Percentiles rank a stretch among this genome's conserved stretches.
Evolutionary conservation across 2,113 vertebrate species (phyloP).

Genomic region (Pelvicachromis taeniatus): DNA sequence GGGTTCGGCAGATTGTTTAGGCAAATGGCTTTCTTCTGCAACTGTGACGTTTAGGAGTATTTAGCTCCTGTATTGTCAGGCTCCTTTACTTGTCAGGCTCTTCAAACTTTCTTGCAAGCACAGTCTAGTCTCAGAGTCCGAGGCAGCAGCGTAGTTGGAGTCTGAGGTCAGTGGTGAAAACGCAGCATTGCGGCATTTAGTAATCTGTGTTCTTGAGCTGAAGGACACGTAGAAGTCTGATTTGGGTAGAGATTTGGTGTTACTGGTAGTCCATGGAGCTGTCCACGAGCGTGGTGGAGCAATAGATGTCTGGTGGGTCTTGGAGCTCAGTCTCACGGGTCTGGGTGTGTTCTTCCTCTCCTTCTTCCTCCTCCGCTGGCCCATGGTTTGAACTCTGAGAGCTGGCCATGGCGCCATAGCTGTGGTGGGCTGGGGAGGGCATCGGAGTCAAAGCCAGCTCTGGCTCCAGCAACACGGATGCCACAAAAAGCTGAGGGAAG

Average conservation of each 20-base stretch:
- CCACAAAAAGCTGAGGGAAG: conserved; percentile 85
- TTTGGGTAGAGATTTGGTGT: conserved; percentile 2
- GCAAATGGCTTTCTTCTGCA: not conserved
- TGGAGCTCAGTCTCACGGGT: conserved; percentile 81
- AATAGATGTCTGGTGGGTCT: conserved; percentile 70
- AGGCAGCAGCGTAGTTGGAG: conserved; percentile 56
- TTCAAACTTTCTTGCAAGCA: not conserved
- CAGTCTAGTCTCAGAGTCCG: conserved; percentile 18
- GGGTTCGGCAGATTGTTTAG: conserved; percentile 2
- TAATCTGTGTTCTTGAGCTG: conserved; percentile 42
- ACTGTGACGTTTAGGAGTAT: not conserved
- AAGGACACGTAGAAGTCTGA: conserved; percentile 36
- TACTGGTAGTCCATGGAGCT: conserved; percentile 80
- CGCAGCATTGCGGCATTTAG: conserved; percentile 55
- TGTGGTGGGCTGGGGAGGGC: conserved; percentile 88
- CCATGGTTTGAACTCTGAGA: conserved; percentile 74
- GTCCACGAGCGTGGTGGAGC: conserved; percentile 79
- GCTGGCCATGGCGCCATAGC: conserved; percentile 88
- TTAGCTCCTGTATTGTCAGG: not conserved
- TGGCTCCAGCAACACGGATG: conserved; percentile 88
- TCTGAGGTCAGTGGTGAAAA: conserved; percentile 51
- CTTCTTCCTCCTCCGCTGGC: conserved; percentile 58
- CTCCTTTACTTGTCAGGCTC: not conserved
- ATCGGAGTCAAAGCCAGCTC: conserved; percentile 89
- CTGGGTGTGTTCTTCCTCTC: conserved; percentile 66